phyloP scores from a whole-genome alignment of 2,888 invertebrate genomes.

The Leptopilina drosophilae region DNA sequence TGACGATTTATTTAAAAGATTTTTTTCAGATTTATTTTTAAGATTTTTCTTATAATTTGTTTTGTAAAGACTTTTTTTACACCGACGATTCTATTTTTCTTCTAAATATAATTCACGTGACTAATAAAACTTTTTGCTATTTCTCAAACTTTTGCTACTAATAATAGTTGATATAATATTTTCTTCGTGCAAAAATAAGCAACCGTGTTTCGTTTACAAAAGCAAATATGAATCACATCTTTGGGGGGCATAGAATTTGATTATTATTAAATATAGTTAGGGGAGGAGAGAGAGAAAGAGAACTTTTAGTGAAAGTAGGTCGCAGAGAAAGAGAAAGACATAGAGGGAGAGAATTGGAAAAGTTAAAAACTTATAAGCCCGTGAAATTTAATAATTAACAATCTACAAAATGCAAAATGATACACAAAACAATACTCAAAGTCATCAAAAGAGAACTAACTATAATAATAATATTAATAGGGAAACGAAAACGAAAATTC shows the following conservation, averaged over 20 bases:
- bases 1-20: background rate
- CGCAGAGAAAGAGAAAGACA: background rate
- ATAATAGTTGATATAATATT: slow-evolving; percentile 18
- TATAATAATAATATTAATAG: too few species aligned
- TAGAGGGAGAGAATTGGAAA: background rate
- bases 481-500: too few species aligned
- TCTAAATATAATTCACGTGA: slow-evolving; percentile 2
- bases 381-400: background rate
- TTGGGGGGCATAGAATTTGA: background rate
- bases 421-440: background rate
- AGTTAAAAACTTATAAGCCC: background rate
- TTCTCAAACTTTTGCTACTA: background rate
- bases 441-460: too few species aligned
- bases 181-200: background rate
- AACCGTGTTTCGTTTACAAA: background rate
- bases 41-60: too few species aligned
- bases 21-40: background rate
- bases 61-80: too few species aligned
- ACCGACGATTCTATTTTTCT: background rate
- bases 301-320: background rate
- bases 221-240: background rate
- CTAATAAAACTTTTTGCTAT: background rate
- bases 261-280: background rate
- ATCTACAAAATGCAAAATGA: background rate
- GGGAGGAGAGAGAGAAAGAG: background rate